Evolutionary conservation across 1,140 invertebrate species (phyloP).

Genomic region (Antheraea pernyi): DNA sequence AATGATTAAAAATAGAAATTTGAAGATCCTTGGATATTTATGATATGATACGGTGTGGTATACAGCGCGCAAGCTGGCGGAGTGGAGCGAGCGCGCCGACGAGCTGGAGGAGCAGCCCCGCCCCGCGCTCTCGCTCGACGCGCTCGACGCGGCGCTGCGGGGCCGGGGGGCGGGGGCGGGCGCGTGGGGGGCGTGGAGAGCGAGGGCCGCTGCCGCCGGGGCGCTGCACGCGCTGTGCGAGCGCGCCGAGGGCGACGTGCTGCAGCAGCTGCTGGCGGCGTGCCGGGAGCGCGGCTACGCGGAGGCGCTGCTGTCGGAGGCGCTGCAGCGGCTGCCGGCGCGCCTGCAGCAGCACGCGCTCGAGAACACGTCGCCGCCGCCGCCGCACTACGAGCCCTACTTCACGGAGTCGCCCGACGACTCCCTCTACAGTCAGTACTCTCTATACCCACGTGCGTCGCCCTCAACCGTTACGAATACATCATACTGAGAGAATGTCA

Average conservation of each 20-base stretch:
- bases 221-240: conserved; percentile 3
- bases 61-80: conserved; percentile 6
- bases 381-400: conserved; percentile 18
- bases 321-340: conserved; percentile 44
- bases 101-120: conserved; percentile 18
- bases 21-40: too few species aligned
- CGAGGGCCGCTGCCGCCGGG: not conserved
- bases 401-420: conserved; percentile 8
- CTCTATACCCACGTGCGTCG: too few species aligned
- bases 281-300: conserved; percentile 31
- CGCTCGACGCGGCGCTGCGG: conserved; percentile 16
- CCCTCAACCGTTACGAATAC: too few species aligned
- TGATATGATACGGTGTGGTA: too few species aligned
- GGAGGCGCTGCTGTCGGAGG: conserved; percentile 26
- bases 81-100: conserved; percentile 26
- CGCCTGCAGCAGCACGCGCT: conserved; percentile 26
- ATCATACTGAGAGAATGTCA: too few species aligned
- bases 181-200: not conserved
- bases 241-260: not conserved
- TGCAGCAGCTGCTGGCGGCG: not conserved
- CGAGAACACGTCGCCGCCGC: conserved; percentile 18
- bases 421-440: not conserved
- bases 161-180: not conserved
- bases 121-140: conserved; percentile 31
- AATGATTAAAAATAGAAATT: too few species aligned